These are phyloP conservation scores for Hyles lineata DNA, from an alignment of 2,888 invertebrate genomes.

Conservation along the genomic window DNA sequence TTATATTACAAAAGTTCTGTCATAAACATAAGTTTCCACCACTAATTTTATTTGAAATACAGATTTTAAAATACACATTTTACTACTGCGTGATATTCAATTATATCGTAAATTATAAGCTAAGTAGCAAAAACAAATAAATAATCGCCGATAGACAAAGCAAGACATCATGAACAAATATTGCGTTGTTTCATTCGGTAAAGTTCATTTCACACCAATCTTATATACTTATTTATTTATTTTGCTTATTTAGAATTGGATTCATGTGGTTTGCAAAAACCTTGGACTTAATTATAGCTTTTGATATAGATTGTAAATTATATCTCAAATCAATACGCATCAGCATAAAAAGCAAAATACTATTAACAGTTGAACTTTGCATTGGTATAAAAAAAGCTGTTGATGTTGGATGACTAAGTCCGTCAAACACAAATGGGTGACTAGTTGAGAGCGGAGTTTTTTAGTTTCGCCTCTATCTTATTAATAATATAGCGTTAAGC, in stretches of 20 bases:
- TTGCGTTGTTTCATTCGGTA: neutral
- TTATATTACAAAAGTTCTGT: neutral
- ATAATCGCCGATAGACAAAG: neutral
- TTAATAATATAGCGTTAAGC: slow-evolving; percentile 15
- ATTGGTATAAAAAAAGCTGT: neutral
- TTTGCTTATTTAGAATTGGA: neutral
- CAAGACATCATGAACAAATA: neutral
- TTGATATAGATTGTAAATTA: neutral
- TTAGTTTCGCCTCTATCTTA: slow-evolving; percentile 6
- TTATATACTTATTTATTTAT: neutral
- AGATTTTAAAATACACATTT: neutral
- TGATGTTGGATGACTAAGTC: slow-evolving; percentile 1
- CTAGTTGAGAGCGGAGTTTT: neutral
- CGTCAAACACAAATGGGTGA: neutral
- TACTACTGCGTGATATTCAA: neutral
- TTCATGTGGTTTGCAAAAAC: neutral
- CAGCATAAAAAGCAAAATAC: neutral
- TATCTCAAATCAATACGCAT: neutral
- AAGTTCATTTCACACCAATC: slow-evolving; percentile 1
- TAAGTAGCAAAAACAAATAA: slow-evolving; percentile 5
- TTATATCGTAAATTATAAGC: neutral
- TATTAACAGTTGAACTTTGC: neutral
- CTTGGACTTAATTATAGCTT: no score
- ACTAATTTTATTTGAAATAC: no score
- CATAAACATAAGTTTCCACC: neutral